A percentile compares a stretch with the other conserved stretches of the same genome.
Evolutionary conservation across 1,140 invertebrate genomes (phyloP).

Genomic region (Orussus abietinus): DNA sequence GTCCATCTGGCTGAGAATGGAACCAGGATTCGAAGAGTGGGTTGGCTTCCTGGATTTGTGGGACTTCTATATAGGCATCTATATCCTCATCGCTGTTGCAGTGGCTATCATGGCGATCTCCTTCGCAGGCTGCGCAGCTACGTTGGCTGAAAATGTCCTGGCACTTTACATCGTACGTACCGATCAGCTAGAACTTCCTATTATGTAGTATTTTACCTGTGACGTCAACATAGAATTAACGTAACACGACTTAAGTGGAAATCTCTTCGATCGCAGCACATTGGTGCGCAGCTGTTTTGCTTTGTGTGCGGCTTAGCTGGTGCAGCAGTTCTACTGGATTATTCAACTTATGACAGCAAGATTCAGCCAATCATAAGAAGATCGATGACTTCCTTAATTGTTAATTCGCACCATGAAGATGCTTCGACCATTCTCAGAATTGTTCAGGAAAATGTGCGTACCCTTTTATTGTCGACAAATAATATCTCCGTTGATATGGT

Average conservation of each 20-base stretch:
- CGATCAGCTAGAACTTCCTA: too few species aligned
- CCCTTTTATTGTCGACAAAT: too few species aligned
- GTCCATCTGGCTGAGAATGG: slow-evolving; percentile 75
- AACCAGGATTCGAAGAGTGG: slow-evolving; percentile 77
- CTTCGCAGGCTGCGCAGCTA: slow-evolving; percentile 71
- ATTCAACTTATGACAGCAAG: slow-evolving; percentile 72
- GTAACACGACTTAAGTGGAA: not conserved
- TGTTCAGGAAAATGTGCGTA: slow-evolving; percentile 80
- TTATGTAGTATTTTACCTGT: not conserved
- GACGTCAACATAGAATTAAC: not conserved
- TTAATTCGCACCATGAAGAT: slow-evolving; percentile 64
- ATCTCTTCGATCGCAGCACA: slow-evolving; percentile 56
- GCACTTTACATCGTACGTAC: slow-evolving; percentile 62
- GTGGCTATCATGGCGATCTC: slow-evolving; percentile 68
- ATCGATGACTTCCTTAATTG: slow-evolving; percentile 68
- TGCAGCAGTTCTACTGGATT: slow-evolving; percentile 71
- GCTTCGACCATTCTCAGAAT: slow-evolving; percentile 63
- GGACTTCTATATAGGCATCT: slow-evolving; percentile 76
- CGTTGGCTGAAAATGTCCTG: slow-evolving; percentile 63
- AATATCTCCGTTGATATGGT: slow-evolving; percentile 1
- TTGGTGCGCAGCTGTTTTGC: slow-evolving; percentile 63
- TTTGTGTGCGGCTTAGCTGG: slow-evolving; percentile 72
- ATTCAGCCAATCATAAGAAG: slow-evolving; percentile 70
- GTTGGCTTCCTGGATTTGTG: slow-evolving; percentile 68
- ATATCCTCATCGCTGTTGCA: slow-evolving; percentile 69